Evolutionary conservation across 2,888 invertebrate species (phyloP).

Genomic region (Drosophila demipolita): DNA sequence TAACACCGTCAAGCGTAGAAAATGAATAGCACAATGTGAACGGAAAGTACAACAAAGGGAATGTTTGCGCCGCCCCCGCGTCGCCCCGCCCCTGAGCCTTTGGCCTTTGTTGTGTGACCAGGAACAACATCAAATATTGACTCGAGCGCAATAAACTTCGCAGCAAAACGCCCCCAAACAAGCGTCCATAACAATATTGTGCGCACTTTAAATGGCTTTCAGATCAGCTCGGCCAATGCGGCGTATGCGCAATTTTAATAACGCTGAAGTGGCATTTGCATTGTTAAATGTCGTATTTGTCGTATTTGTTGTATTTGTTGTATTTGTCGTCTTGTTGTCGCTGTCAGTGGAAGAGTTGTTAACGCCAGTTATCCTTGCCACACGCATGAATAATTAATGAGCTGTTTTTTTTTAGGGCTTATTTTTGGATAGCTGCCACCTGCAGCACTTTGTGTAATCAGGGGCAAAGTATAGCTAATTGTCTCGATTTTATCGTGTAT

Average conservation of each 20-base stretch:
- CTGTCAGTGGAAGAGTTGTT: constrained; percentile 29
- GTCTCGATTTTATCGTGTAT: constrained; percentile 4
- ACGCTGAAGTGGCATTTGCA: constrained; percentile 60
- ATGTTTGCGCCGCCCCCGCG: neutral
- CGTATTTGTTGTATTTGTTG: constrained; percentile 10
- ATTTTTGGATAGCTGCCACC: constrained; percentile 31
- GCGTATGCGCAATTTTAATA: constrained; percentile 74
- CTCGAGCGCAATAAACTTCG: constrained; percentile 69
- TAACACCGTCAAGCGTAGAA: constrained; percentile 37
- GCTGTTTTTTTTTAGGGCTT: constrained; percentile 24
- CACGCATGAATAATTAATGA: constrained; percentile 63
- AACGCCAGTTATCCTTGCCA: constrained; percentile 29
- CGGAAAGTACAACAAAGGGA: constrained; percentile 40
- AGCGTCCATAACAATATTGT: constrained; percentile 45
- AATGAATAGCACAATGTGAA: constrained; percentile 14
- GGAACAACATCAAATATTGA: constrained; percentile 70
- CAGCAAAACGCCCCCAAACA: constrained; percentile 20
- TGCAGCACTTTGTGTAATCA: constrained; percentile 45
- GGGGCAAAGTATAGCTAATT: constrained; percentile 32
- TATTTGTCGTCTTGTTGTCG: constrained; percentile 14
- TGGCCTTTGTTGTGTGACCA: constrained; percentile 26
- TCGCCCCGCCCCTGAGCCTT: neutral
- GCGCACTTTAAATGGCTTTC: constrained; percentile 70
- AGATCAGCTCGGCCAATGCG: constrained; percentile 49
- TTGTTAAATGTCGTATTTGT: constrained; percentile 28